Evolutionary conservation across 2,113 vertebrate genomes (phyloP).

Genomic region (Limnothrissa miodon): DNA sequence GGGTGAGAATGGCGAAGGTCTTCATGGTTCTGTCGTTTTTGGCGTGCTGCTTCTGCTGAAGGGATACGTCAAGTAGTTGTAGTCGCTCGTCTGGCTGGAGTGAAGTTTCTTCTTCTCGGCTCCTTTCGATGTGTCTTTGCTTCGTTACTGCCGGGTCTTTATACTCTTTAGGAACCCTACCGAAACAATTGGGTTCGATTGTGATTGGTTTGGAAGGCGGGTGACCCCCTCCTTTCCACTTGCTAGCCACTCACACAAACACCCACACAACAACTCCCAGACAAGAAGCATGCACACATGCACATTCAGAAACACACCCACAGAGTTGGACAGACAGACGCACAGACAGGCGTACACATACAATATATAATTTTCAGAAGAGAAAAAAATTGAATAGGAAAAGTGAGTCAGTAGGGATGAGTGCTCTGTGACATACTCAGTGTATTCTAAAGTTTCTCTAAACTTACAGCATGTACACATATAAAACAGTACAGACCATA

Average conservation of each 20-base stretch:
- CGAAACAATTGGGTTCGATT: conserved; percentile 47
- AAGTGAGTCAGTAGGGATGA: background rate
- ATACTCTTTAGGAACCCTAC: conserved; percentile 60
- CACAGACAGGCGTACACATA: conserved; percentile 23
- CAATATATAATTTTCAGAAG: conserved; percentile 14
- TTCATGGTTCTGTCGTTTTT: conserved; percentile 60
- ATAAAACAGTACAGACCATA: background rate
- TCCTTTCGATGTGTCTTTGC: conserved; percentile 46
- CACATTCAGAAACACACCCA: conserved; percentile 40
- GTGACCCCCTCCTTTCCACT: conserved; percentile 61
- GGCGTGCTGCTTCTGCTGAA: conserved; percentile 8
- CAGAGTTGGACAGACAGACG: conserved; percentile 44
- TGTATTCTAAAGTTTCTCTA: background rate
- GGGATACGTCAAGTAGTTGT: background rate
- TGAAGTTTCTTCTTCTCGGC: conserved; percentile 34
- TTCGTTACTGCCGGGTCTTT: conserved; percentile 55
- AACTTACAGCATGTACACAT: background rate
- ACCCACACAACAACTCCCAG: conserved; percentile 58
- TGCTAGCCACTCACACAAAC: conserved; percentile 54
- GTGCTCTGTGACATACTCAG: background rate
- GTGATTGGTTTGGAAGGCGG: conserved; percentile 69
- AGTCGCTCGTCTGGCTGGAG: background rate
- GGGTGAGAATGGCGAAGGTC: conserved; percentile 65
- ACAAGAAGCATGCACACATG: conserved; percentile 43
- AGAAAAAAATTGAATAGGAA: conserved; percentile 12